These are phyloP conservation scores for Tanypteryx hageni DNA, from an alignment of 2,888 invertebrate species.

Conservation along the genomic window DNA sequence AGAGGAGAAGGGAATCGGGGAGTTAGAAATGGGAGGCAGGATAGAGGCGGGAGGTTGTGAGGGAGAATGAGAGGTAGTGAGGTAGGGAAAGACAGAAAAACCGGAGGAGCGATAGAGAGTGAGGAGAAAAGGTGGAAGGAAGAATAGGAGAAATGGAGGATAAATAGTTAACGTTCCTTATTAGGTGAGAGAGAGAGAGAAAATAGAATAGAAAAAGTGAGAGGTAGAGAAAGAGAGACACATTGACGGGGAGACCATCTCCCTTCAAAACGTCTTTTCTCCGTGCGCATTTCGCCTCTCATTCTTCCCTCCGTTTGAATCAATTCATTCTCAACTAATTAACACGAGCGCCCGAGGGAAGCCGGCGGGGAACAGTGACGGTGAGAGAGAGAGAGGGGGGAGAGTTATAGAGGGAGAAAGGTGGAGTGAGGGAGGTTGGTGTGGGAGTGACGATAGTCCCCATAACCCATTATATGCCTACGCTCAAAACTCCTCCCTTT, in stretches of 20 bases:
- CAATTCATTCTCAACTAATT: conserved; percentile 45
- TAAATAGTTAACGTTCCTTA: not conserved
- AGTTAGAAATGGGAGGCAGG: not conserved
- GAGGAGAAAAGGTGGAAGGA: too few species aligned
- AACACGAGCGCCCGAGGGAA: not conserved
- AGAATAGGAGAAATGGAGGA: too few species aligned
- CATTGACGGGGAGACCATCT: conserved; percentile 4
- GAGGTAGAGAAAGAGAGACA: not conserved
- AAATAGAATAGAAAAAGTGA: not conserved
- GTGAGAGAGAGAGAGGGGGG: too few species aligned
- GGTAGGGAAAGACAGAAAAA: not conserved
- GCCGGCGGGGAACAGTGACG: too few species aligned
- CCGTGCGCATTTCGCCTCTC: not conserved
- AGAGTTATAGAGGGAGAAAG: too few species aligned
- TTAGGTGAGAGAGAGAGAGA: not conserved
- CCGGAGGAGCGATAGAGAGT: too few species aligned
- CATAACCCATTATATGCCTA: conserved; percentile 22
- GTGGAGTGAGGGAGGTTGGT: too few species aligned
- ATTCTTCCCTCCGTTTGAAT: not conserved
- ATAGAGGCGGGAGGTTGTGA: not conserved
- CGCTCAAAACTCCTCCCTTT: conserved; percentile 5
- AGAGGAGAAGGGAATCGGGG: not conserved
- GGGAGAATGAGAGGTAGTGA: not conserved
- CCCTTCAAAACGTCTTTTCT: not conserved
- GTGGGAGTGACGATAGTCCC: not conserved